Conservation (phyloP, 2,888 invertebrate genomes). For the Plagodis dolabraria region DNA sequence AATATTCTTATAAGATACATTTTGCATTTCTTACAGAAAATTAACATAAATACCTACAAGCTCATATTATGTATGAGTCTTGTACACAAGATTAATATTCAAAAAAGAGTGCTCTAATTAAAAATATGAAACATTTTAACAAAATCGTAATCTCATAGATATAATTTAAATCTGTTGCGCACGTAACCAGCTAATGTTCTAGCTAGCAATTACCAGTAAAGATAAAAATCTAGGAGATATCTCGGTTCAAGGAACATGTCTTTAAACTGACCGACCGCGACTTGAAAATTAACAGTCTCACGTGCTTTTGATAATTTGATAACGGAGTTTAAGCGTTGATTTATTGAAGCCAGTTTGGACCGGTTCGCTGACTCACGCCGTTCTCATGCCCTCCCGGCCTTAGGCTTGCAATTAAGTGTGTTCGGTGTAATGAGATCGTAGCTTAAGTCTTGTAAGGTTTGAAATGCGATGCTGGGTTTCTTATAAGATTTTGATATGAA, state of each 20-base stretch:
- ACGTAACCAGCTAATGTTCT: constrained; percentile 69
- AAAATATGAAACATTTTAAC: constrained; percentile 31
- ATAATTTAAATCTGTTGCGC: constrained; percentile 46
- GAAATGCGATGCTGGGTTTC: not conserved
- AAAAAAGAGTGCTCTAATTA: constrained; percentile 30
- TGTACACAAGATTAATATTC: not conserved
- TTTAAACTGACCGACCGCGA: constrained; percentile 74
- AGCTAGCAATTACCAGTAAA: constrained; percentile 70
- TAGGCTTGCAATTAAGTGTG: constrained; percentile 50
- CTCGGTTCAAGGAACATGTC: constrained; percentile 76
- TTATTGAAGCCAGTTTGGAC: constrained; percentile 59
- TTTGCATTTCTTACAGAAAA: too few relatives aligned
- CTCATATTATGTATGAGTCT: too few relatives aligned
- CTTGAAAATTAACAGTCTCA: constrained; percentile 74
- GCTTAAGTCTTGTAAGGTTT: constrained; percentile 19
- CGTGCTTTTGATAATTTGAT: constrained; percentile 84
- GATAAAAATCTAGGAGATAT: constrained; percentile 68
- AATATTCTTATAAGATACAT: too few relatives aligned
- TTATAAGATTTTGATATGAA: not conserved
- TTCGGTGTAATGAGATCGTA: constrained; percentile 39
- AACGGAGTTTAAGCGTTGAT: constrained; percentile 74
- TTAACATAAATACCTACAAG: too few relatives aligned
- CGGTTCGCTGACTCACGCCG: constrained; percentile 47
- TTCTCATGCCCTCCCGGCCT: constrained; percentile 69
- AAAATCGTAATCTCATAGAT: constrained; percentile 52